phyloP scores from a whole-genome alignment of 2,113 vertebrate genomes.

The Pterophyllum scalare region DNA sequence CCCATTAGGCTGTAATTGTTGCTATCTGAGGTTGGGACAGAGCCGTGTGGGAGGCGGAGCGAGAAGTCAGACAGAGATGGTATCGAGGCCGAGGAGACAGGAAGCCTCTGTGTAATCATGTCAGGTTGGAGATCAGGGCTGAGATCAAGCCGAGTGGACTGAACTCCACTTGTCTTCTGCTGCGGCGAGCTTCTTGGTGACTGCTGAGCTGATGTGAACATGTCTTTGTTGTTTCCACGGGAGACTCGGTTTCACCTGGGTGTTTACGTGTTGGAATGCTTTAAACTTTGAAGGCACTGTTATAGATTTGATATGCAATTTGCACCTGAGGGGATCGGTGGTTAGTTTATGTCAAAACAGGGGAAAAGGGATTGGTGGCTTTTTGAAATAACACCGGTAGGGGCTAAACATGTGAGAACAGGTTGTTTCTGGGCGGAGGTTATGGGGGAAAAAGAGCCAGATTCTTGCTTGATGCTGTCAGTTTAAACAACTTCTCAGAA shows the following conservation, averaged over 20 bases:
- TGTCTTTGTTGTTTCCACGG: conserved; percentile 20
- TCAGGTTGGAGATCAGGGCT: conserved; percentile 72
- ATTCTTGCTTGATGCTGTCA: conserved; percentile 22
- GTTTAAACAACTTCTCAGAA: conserved; percentile 26
- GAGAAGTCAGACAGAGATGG: conserved; percentile 74
- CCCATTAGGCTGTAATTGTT: conserved; percentile 77
- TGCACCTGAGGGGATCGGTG: background rate
- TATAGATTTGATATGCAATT: conserved; percentile 6
- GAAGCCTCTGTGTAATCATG: conserved; percentile 81
- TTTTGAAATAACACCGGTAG: conserved; percentile 5
- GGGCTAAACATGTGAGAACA: conserved; percentile 27
- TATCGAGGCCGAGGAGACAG: conserved; percentile 77
- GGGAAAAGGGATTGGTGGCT: background rate
- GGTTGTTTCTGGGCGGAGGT: conserved; percentile 15
- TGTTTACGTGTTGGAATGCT: conserved; percentile 20
- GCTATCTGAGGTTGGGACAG: conserved; percentile 69
- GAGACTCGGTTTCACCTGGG: conserved; percentile 32
- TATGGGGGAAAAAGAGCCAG: background rate
- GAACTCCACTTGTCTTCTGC: conserved; percentile 50
- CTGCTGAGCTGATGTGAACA: conserved; percentile 36
- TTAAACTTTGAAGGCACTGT: conserved; percentile 3
- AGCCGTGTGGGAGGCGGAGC: conserved; percentile 53
- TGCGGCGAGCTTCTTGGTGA: conserved; percentile 10
- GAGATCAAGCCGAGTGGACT: conserved; percentile 56
- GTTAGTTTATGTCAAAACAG: conserved; percentile 1